These are phyloP conservation scores for Latheticus oryzae DNA, from an alignment of 2,888 invertebrate species.

Conservation along the genomic window DNA sequence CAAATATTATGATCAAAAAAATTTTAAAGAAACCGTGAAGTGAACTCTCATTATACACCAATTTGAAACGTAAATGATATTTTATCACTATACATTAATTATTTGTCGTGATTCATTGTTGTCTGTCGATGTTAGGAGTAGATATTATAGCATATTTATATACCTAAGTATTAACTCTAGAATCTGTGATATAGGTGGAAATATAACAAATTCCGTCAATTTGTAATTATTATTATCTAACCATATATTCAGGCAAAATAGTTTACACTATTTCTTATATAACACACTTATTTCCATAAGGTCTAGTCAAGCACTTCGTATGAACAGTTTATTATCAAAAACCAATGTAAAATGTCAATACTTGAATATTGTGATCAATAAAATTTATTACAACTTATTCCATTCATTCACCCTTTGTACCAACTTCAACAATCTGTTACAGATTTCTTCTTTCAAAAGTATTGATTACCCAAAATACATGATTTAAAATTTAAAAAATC, in stretches of 20 bases:
- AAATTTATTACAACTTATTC: constrained; percentile 42
- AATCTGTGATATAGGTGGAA: constrained; percentile 59
- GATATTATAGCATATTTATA: constrained; percentile 49
- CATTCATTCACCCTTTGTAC: background rate
- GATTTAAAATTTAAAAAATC: too few relatives aligned
- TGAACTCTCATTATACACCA: constrained; percentile 57
- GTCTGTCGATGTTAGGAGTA: constrained; percentile 48
- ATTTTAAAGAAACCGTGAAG: constrained; percentile 44
- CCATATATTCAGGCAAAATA: constrained; percentile 32
- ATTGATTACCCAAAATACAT: too few relatives aligned
- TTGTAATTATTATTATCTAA: constrained; percentile 50
- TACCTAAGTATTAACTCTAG: constrained; percentile 55
- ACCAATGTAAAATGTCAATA: constrained; percentile 42
- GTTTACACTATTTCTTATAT: constrained; percentile 38
- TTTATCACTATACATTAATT: constrained; percentile 54
- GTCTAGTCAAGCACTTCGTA: constrained; percentile 38
- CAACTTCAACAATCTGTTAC: too few relatives aligned
- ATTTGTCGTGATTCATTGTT: constrained; percentile 52
- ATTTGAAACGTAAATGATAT: constrained; percentile 52
- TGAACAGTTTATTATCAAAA: constrained; percentile 35
- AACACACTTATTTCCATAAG: constrained; percentile 38
- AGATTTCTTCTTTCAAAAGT: too few relatives aligned
- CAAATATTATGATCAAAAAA: constrained; percentile 34
- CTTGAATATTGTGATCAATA: constrained; percentile 45
- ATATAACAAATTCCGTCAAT: constrained; percentile 56